Percentiles rank a stretch among this genome's conserved stretches.
Evolutionary conservation across 2,113 vertebrate species (phyloP).

Genomic region (Gorilla gorilla): DNA sequence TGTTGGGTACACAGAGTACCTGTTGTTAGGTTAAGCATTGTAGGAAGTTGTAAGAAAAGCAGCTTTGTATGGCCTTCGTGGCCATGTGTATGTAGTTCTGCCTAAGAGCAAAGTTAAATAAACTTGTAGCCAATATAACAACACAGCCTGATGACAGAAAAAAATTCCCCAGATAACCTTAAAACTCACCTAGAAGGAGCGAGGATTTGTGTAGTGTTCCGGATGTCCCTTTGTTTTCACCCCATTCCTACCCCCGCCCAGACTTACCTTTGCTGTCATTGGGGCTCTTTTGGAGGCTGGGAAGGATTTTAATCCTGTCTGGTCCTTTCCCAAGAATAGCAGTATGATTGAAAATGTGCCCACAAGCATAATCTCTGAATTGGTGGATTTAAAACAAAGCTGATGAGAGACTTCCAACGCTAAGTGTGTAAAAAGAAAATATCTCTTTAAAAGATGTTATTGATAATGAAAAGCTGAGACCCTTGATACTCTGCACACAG

Average conservation of each 20-base stretch:
- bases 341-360: conserved; percentile 55
- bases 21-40: not conserved
- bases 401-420: conserved; percentile 21
- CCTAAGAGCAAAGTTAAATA: not conserved
- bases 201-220: not conserved
- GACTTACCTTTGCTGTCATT: not conserved
- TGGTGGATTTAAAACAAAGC: conserved; percentile 45
- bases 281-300: not conserved
- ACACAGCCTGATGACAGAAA: not conserved
- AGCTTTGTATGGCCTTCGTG: not conserved
- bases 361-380: conserved; percentile 2
- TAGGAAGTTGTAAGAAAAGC: not conserved
- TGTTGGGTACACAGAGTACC: not conserved
- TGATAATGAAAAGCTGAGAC: not conserved
- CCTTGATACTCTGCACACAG: not conserved
- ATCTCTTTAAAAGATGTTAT: not conserved
- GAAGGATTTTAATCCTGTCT: not conserved
- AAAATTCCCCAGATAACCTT: not conserved
- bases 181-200: not conserved
- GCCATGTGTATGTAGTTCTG: not conserved
- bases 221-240: not conserved
- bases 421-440: not conserved
- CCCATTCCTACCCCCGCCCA: not conserved
- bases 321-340: conserved; percentile 26
- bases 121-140: not conserved